phyloP scores from a whole-genome alignment of 2,113 vertebrate genomes.

The Prinia subflava region DNA sequence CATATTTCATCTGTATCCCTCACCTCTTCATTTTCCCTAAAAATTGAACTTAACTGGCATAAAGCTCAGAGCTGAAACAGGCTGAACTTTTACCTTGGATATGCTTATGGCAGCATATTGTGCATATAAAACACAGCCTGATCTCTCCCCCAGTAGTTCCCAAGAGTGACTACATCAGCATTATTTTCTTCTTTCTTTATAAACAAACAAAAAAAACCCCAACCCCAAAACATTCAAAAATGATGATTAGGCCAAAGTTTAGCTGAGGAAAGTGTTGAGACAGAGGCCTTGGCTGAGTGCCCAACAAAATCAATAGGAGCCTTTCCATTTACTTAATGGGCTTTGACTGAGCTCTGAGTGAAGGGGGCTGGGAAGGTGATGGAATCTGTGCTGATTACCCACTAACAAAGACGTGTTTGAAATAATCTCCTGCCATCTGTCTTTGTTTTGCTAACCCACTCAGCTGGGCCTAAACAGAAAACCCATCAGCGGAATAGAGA shows the following conservation, averaged over 20 bases:
- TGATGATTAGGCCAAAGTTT: background rate
- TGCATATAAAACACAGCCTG: background rate
- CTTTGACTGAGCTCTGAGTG: background rate
- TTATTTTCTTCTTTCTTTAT: background rate
- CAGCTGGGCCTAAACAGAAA: background rate
- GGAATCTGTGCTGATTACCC: background rate
- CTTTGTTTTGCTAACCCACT: conserved; percentile 38
- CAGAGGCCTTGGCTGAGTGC: background rate
- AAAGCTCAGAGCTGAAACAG: background rate
- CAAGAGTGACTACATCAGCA: background rate
- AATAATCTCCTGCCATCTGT: conserved; percentile 53
- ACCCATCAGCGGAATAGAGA: background rate
- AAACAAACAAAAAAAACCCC: background rate
- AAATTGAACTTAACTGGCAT: background rate
- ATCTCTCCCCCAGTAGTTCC: background rate
- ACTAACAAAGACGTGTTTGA: conserved; percentile 11
- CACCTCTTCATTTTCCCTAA: background rate
- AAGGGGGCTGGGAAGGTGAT: background rate
- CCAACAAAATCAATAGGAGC: background rate
- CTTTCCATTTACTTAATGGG: background rate
- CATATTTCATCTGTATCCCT: background rate
- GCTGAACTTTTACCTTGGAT: background rate
- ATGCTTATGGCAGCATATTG: background rate
- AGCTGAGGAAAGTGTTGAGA: background rate
- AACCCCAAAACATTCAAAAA: background rate